Conservation (phyloP, 2,113 vertebrate species). For the Bubalus kerabau region DNA sequence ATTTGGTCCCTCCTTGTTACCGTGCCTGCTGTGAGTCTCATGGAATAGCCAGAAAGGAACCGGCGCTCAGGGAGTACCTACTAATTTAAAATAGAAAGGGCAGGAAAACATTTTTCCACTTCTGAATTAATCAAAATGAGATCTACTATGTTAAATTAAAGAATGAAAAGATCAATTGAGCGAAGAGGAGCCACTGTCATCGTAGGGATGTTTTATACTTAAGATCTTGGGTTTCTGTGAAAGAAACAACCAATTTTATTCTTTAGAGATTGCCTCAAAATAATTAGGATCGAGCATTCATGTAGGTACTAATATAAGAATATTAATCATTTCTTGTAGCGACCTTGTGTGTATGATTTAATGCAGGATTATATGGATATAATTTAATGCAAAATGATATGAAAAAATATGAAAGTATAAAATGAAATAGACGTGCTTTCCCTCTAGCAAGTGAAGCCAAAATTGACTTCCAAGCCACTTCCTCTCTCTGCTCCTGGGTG, state of each 20-base stretch:
- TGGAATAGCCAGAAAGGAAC: not conserved
- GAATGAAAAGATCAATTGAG: not conserved
- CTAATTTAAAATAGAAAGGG: constrained; percentile 23
- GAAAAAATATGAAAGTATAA: not conserved
- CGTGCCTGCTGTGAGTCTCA: not conserved
- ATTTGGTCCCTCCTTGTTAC: not conserved
- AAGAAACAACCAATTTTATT: not conserved
- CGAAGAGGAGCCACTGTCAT: not conserved
- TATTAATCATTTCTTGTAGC: not conserved
- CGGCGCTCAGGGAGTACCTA: not conserved
- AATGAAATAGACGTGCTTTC: not conserved
- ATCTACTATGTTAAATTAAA: not conserved
- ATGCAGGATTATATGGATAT: not conserved
- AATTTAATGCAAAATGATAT: not conserved
- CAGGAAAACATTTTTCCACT: not conserved
- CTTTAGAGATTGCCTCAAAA: not conserved
- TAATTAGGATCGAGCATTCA: not conserved
- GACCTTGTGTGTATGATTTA: not conserved
- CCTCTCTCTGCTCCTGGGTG: not conserved
- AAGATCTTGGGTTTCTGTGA: not conserved
- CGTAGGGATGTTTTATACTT: not conserved
- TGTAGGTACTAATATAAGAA: not conserved
- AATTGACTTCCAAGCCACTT: not conserved
- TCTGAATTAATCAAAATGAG: constrained; percentile 22
- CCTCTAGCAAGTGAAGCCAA: not conserved